phyloP scores from a whole-genome alignment of 1,140 invertebrate species.

The Carposina sasakii region DNA sequence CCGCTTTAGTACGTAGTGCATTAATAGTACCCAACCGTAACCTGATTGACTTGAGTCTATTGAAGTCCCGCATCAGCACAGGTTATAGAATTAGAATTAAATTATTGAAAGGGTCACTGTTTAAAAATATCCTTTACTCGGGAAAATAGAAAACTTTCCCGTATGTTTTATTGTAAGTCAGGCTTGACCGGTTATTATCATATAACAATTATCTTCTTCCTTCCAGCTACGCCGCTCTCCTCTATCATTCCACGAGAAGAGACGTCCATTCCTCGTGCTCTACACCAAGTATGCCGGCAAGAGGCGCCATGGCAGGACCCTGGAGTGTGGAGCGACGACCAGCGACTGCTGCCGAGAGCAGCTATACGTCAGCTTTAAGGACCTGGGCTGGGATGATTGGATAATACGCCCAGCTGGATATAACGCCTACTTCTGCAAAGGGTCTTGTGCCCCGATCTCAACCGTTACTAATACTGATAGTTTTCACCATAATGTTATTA shows the following conservation, averaged over 20 bases:
- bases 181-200: too few relatives aligned
- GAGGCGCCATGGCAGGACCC: constrained; percentile 76
- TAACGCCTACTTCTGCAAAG: constrained; percentile 88
- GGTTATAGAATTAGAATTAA: too few relatives aligned
- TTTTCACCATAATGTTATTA: constrained; percentile 81
- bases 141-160: too few relatives aligned
- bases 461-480: constrained; percentile 78
- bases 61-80: too few relatives aligned
- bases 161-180: too few relatives aligned
- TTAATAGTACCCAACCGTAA: too few relatives aligned
- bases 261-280: constrained; percentile 82
- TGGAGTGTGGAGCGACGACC: constrained; percentile 80
- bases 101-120: too few relatives aligned
- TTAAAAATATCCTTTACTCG: too few relatives aligned
- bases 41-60: too few relatives aligned
- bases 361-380: constrained; percentile 85
- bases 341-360: constrained; percentile 88
- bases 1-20: too few relatives aligned
- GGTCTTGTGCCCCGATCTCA: constrained; percentile 80
- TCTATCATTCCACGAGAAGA: constrained; percentile 76
- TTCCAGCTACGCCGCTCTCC: constrained; percentile 72
- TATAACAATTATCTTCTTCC: constrained; percentile 2
- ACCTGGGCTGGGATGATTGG: constrained; percentile 92
- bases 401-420: constrained; percentile 87
- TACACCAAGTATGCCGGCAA: constrained; percentile 77